Percentiles rank a stretch among this genome's conserved stretches.
Evolutionary conservation across 2,888 invertebrate species (phyloP).

Genomic region (Tipula lateralis): DNA sequence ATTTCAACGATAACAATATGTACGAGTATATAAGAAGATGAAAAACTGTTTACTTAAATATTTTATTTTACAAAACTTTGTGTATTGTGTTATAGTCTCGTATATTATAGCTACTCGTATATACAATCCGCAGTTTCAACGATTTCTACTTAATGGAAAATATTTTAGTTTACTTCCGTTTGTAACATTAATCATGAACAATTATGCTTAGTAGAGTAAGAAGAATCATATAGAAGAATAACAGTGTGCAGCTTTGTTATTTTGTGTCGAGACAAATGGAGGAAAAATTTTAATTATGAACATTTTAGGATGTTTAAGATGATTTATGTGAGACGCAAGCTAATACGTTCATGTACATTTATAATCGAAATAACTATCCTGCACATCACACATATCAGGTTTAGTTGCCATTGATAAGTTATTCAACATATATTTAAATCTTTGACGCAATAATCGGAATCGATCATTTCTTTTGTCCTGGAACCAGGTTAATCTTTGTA

Average conservation of each 20-base stretch:
- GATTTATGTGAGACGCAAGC: background rate
- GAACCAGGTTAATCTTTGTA: too few relatives aligned
- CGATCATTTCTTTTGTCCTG: too few relatives aligned
- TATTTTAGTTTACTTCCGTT: slow-evolving; percentile 19
- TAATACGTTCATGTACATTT: too few relatives aligned
- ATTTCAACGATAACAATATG: background rate
- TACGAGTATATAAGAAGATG: background rate
- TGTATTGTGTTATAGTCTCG: background rate
- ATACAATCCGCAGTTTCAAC: background rate
- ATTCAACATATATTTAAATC: too few relatives aligned
- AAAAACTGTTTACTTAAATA: slow-evolving; percentile 2
- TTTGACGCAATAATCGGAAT: too few relatives aligned
- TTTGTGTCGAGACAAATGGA: background rate
- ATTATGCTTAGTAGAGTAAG: slow-evolving; percentile 11
- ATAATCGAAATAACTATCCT: too few relatives aligned
- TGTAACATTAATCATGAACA: background rate
- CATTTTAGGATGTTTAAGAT: background rate
- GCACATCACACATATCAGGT: too few relatives aligned
- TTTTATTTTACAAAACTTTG: background rate
- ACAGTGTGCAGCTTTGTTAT: background rate
- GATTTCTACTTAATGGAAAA: slow-evolving; percentile 1
- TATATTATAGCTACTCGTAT: background rate
- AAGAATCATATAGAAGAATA: background rate
- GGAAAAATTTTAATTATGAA: background rate
- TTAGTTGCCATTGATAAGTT: too few relatives aligned